Percentiles rank a stretch among this genome's conserved stretches.
Conservation (phyloP, 2,113 vertebrate genomes). For the Urocitellus parryii region DNA sequence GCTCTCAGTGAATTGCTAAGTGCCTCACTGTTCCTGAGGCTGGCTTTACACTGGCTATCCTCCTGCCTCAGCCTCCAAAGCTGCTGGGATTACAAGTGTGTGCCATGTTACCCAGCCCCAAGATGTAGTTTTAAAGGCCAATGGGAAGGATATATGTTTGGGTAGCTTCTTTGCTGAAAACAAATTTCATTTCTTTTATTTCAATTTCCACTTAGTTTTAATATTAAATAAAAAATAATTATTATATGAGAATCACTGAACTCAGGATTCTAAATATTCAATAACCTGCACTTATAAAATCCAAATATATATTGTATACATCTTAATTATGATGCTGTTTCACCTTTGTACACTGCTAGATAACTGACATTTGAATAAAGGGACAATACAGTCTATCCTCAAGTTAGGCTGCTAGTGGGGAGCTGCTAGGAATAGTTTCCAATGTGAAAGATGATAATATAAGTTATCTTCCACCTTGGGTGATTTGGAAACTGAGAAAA, state of each 20-base stretch:
- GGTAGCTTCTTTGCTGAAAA: neutral
- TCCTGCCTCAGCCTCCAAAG: too few species aligned
- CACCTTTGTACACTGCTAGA: neutral
- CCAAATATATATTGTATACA: neutral
- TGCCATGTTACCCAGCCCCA: neutral
- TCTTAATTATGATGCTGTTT: slow-evolving; percentile 3
- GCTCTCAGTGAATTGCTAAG: too few species aligned
- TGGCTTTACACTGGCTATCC: too few species aligned
- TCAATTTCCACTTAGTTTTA: neutral
- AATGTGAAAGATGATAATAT: neutral
- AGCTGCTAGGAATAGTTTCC: neutral
- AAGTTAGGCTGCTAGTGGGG: neutral
- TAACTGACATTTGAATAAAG: neutral
- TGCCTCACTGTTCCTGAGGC: too few species aligned
- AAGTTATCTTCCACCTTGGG: neutral
- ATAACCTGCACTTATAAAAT: neutral
- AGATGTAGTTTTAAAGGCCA: neutral
- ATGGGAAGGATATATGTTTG: neutral
- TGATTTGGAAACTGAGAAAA: neutral
- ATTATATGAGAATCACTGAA: neutral
- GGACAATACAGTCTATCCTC: neutral
- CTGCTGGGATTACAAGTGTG: too few species aligned
- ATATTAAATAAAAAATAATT: neutral
- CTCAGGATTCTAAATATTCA: neutral
- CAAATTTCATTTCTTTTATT: neutral